Percentiles rank a stretch among this genome's conserved stretches.
These are phyloP conservation scores for Synergus umbraculus DNA, from an alignment of 2,888 invertebrate species.

Conservation along the genomic window DNA sequence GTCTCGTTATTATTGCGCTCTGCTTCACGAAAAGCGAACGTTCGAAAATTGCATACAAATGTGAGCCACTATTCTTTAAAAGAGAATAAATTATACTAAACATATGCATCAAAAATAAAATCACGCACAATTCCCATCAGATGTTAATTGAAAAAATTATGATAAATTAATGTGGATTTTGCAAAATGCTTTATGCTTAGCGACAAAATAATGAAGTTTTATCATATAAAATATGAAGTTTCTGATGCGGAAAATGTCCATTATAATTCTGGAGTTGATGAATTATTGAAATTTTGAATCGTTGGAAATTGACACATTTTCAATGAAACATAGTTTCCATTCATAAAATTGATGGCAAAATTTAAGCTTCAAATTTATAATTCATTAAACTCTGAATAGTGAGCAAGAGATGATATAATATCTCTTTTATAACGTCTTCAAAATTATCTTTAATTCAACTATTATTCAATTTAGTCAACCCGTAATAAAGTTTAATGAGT, in stretches of 20 bases:
- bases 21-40: conserved; percentile 1
- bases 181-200: neutral
- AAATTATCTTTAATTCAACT: neutral
- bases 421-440: neutral
- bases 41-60: conserved; percentile 16
- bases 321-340: conserved; percentile 9
- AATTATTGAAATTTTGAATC: neutral
- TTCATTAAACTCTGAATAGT: conserved; percentile 1
- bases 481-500: neutral
- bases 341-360: neutral
- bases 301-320: neutral
- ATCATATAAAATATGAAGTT: too few species aligned
- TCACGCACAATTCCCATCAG: too few species aligned
- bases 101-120: neutral
- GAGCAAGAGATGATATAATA: neutral
- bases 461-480: neutral
- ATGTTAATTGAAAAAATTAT: too few species aligned
- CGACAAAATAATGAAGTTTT: too few species aligned
- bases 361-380: neutral
- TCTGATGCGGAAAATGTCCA: neutral
- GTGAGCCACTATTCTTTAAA: neutral
- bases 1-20: conserved; percentile 44
- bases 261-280: neutral
- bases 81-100: conserved; percentile 1
- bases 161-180: neutral